Evolutionary conservation across 2,888 invertebrate species (phyloP).

Genomic region (Azorinus chamasolen): DNA sequence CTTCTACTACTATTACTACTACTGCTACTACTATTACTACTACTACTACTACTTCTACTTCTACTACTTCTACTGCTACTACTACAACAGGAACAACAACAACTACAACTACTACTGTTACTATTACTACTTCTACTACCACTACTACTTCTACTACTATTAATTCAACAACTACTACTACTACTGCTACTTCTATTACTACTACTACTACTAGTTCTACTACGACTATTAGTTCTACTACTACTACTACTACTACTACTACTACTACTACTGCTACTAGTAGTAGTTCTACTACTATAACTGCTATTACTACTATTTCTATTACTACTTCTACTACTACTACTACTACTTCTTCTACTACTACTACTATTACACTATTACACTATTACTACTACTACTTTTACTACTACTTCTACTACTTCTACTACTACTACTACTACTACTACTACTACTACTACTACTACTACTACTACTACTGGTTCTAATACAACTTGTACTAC

Average conservation of each 20-base stretch:
- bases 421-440: too few relatives aligned
- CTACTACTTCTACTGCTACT: conserved; percentile 2
- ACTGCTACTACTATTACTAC: conserved; percentile 3
- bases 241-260: too few relatives aligned
- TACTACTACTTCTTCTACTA: conserved; percentile 1
- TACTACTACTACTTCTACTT: conserved; percentile 6
- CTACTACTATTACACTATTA: background rate
- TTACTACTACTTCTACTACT: conserved; percentile 4
- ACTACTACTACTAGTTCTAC: too few relatives aligned
- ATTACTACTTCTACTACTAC: too few relatives aligned
- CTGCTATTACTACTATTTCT: background rate
- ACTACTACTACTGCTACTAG: background rate
- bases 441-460: too few relatives aligned
- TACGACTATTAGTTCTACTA: too few relatives aligned
- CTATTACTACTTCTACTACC: background rate
- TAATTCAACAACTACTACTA: conserved; percentile 2
- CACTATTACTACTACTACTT: conserved; percentile 2
- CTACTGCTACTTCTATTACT: conserved; percentile 6
- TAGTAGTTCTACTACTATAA: background rate
- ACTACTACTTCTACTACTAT: conserved; percentile 4
- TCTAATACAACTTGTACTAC: too few relatives aligned
- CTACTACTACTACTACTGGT: too few relatives aligned
- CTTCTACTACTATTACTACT: background rate
- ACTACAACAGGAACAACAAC: background rate
- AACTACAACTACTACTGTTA: background rate